Evolutionary conservation across 2,113 vertebrate genomes (phyloP).

Genomic region (Eulacestoma nigropectus): DNA sequence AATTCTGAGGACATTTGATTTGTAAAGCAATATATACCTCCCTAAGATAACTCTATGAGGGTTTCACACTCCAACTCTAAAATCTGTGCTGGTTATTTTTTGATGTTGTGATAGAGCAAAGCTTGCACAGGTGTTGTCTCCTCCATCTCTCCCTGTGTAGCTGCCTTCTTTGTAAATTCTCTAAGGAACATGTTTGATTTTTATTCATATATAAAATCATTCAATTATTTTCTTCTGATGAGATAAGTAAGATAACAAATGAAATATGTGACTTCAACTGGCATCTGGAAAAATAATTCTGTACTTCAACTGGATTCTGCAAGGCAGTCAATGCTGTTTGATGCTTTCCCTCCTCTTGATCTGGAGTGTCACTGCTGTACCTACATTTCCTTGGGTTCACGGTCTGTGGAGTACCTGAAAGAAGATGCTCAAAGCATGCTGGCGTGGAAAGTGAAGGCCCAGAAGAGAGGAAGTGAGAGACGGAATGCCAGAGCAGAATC

Average conservation of each 20-base stretch:
- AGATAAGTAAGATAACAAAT: not conserved
- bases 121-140: not conserved
- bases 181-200: not conserved
- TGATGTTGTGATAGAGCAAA: not conserved
- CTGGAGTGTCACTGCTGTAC: fast-evolving
- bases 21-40: not conserved
- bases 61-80: not conserved
- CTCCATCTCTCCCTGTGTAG: not conserved
- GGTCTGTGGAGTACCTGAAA: fast-evolving
- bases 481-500: not conserved
- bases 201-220: not conserved
- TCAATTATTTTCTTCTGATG: not conserved
- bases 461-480: not conserved
- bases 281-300: not conserved
- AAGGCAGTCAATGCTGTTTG: not conserved
- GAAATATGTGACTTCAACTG: not conserved
- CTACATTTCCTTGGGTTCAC: not conserved
- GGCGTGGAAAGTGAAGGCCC: not conserved
- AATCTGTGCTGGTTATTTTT: not conserved
- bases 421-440: not conserved
- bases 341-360: not conserved
- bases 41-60: not conserved
- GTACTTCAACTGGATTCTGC: not conserved
- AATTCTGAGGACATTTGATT: not conserved
- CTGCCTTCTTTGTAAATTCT: not conserved